A percentile compares a stretch with the other conserved stretches of the same genome.
Evolutionary conservation across 2,888 invertebrate species (phyloP).

Genomic region (Bruchidius siliquastri): DNA sequence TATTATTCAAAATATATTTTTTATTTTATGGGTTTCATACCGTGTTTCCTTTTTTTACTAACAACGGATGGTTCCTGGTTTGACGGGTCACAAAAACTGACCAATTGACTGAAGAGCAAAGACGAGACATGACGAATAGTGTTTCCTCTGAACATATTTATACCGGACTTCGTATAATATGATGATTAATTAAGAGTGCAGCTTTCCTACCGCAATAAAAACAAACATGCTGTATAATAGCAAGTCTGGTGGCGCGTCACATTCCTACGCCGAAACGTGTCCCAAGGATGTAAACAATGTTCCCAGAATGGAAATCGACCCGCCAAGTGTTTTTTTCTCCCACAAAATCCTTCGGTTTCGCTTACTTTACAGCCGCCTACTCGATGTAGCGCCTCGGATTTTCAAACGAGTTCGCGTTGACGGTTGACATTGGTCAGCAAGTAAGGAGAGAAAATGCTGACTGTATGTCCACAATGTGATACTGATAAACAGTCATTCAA

Average conservation of each 20-base stretch:
- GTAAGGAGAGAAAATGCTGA: background rate
- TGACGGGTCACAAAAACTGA: too few species aligned
- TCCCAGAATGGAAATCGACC: background rate
- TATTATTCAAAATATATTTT: too few species aligned
- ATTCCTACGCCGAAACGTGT: background rate
- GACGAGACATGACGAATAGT: too few species aligned
- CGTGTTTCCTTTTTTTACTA: too few species aligned
- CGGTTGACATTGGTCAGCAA: background rate
- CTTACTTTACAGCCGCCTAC: background rate
- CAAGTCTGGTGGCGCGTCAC: background rate
- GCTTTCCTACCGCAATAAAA: background rate
- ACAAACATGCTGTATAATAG: background rate
- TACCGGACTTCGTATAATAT: background rate
- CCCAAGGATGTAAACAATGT: background rate
- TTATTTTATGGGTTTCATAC: too few species aligned
- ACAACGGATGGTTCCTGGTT: too few species aligned
- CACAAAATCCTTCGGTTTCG: background rate
- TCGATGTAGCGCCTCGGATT: background rate
- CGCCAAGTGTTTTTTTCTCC: background rate
- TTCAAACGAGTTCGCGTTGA: background rate
- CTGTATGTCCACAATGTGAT: background rate
- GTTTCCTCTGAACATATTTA: too few species aligned
- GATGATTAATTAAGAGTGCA: background rate
- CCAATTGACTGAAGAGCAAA: too few species aligned
- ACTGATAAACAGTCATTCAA: background rate